phyloP scores from a whole-genome alignment of 1,140 invertebrate species.

The Globodera rostochiensis region DNA sequence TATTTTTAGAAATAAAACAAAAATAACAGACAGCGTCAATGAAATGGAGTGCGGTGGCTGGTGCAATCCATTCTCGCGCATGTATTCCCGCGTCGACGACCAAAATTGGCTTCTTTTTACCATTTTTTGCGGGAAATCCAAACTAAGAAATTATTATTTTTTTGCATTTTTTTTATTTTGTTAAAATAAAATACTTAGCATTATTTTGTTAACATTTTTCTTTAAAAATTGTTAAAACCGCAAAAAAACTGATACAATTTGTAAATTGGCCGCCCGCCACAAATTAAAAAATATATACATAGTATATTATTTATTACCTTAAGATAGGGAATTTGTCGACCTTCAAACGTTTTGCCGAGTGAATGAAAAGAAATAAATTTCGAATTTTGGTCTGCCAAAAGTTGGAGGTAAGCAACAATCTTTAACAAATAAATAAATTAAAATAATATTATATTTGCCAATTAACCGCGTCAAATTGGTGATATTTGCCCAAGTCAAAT shows the following conservation, averaged over 20 bases:
- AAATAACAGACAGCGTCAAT: constrained; percentile 30
- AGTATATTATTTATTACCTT: constrained; percentile 15
- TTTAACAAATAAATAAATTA: constrained; percentile 10
- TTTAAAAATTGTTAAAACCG: too few species aligned
- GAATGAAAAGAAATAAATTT: constrained; percentile 28
- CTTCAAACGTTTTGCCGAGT: constrained; percentile 33
- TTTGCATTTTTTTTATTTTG: not conserved
- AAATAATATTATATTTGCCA: not conserved
- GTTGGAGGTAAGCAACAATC: constrained; percentile 28
- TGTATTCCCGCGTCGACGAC: constrained; percentile 51
- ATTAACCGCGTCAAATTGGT: constrained; percentile 12
- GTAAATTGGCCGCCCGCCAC: too few species aligned
- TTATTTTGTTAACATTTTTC: too few species aligned
- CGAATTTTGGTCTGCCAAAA: constrained; percentile 22
- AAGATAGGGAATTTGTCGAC: constrained; percentile 22
- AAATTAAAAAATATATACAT: too few species aligned
- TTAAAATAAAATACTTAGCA: not conserved
- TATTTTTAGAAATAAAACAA: too few species aligned
- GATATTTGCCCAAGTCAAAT: constrained; percentile 20
- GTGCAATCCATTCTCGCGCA: constrained; percentile 48
- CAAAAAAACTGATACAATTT: too few species aligned
- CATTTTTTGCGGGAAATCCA: constrained; percentile 27
- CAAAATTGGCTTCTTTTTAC: constrained; percentile 30
- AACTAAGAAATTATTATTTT: constrained; percentile 30
- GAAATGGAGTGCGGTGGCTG: constrained; percentile 33